Evolutionary conservation across 2,888 invertebrate species (phyloP), one percentile per base, ranked within the genome.

Genomic region (Merodon equestris): DNA sequence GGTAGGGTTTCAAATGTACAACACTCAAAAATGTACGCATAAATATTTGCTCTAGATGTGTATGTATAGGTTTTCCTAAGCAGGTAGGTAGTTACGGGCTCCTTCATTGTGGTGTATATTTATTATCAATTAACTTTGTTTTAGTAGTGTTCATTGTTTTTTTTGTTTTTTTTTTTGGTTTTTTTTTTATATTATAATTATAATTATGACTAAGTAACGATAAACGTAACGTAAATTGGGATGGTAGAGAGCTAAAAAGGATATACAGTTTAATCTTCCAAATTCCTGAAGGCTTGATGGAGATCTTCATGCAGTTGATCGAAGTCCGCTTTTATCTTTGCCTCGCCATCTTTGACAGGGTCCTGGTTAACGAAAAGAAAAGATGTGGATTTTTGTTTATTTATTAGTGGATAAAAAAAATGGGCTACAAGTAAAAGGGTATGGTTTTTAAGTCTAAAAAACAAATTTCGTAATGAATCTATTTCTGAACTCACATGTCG

Each of bases 221-320:
- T 73, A 60, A 79, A 70, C 79, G 74, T 64, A 27, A 27, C 79
- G 74, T 64, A 79, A 74, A 79, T 63, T 79, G 79, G 64, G 79
- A 79, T 74, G 79, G 58, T 64, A 79, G 60, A 79, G 73, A 79
- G 64, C 74, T 74, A 27, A n/a, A 27, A 48, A 42, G 13, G 17
- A 27, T 18, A 53, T 53, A 36, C 3, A 27, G 44, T 66, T 91
- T 96, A 97, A 89, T 99, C 98, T 91, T 99, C 98, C 86, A 99
- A 91, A 91, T 97, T 97, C 89, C 98, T 94, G 93, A 99, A 99
- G 84, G 96, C 96, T 86, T 95, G 95, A 85, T 97, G 95, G 91
- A 99, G 96, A 88, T 97, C 96, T 89, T 99, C 99, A 84, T 97
- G 91, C 60, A 99, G 91, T 86, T 97, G 97, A 88, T 99, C 98